Evolutionary conservation across 2,797 vertebrate genomes (phyloP), one percentile per base, ranked within the genome.

Genomic region (Morelia viridis): DNA sequence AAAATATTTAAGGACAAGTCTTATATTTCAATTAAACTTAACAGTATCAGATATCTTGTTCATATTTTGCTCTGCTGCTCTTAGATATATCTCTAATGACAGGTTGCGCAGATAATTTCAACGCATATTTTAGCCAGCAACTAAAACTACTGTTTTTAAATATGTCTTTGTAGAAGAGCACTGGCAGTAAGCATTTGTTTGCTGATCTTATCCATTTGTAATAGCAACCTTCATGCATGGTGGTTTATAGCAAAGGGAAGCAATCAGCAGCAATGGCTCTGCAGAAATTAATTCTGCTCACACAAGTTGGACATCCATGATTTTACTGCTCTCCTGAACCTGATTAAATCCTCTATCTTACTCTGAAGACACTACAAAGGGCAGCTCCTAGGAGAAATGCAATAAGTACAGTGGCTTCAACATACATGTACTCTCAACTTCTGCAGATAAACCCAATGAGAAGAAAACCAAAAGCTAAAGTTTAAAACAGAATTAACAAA

Each of bases 1-100:
- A 5, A 95, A 95, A 95, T 96, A 96, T 95, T 94, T 94, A 96
- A 92, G 93, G 84, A 80, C 5, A 94, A 94, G 83, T 76, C 92
- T 80, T 85, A 89, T 85, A 92, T 95, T 94, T 92, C 96, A 96
- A 92, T 46, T 94, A 95, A 94, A 85, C 91, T 93, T 92, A 92
- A 93, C 19, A 93, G 90, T 12, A 88, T 64, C 92, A 80, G 6
- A 28, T 17, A 80, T 91, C 89, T 64, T 86, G 90, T 92, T 89
- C 89, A 0, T 28, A 76, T 92, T 93, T 94, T 94, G 90, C 91
- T 64, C 89, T 46, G 87, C 76, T 89, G 85, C 60, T 86, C 85
- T 90, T 93, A 26, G 26, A 89, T 28, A 41, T 53, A 91, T 96
- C 95, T 89, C 1, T 53, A 71, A 92, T 92, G 95, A 92, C 61